These are phyloP conservation scores for Leptinotarsa haldemani DNA, from an alignment of 2,888 invertebrate species.

Conservation along the genomic window DNA sequence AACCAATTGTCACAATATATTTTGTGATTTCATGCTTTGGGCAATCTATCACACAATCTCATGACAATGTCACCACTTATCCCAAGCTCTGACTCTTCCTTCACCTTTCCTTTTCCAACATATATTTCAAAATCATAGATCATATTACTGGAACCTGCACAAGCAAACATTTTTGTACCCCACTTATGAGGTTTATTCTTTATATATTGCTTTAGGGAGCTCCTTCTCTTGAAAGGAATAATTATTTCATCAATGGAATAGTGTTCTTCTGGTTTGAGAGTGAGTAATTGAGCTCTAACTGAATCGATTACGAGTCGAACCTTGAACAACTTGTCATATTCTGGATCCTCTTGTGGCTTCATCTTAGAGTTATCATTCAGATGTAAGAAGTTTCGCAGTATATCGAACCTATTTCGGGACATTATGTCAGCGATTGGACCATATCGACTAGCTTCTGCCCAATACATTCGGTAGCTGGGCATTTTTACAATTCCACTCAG, in stretches of 20 bases:
- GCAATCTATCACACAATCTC: not conserved
- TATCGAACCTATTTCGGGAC: not conserved
- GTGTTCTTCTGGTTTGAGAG: not conserved
- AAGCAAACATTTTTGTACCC: not conserved
- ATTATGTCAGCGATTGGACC: not conserved
- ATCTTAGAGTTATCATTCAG: not conserved
- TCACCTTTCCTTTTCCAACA: not conserved
- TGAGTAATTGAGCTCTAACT: not conserved
- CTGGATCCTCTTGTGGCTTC: not conserved
- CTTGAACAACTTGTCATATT: not conserved
- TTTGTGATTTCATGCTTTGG: not conserved
- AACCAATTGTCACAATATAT: not conserved
- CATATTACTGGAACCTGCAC: not conserved
- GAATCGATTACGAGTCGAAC: not conserved
- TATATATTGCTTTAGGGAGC: not conserved
- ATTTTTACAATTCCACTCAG: conserved; percentile 2
- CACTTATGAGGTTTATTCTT: not conserved
- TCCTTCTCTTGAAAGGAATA: not conserved
- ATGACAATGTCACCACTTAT: conserved; percentile 5
- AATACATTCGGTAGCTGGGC: not conserved
- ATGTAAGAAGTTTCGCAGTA: not conserved
- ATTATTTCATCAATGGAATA: not conserved
- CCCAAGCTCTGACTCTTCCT: not conserved
- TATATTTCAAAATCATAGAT: conserved; percentile 8
- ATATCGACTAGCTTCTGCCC: not conserved